Percentiles rank a stretch among this genome's conserved stretches.
phyloP scores from a whole-genome alignment of 64 coral and sea anemone genomes.

The Stichodactyla helianthus region DNA sequence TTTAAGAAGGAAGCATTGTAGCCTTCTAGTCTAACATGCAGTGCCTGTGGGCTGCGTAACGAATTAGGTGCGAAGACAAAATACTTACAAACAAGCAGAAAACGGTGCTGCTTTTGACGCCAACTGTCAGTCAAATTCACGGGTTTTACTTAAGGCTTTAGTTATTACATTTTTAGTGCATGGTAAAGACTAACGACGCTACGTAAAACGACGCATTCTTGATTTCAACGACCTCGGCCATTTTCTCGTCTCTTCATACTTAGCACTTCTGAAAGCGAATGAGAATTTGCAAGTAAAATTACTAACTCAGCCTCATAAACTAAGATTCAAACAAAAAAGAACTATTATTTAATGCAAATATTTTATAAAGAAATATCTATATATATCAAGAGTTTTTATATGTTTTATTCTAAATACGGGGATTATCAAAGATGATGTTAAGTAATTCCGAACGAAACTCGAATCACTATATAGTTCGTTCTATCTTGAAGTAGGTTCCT shows the following conservation, averaged over 20 bases:
- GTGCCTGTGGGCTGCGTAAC: slow-evolving; percentile 9
- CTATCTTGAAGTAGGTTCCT: neutral
- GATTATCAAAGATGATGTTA: neutral
- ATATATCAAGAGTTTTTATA: neutral
- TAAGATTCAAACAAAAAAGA: neutral
- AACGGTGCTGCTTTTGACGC: neutral
- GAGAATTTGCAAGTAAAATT: too few species aligned
- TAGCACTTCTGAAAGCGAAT: neutral
- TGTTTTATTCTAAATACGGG: neutral
- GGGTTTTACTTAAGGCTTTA: neutral
- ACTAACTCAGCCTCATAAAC: neutral
- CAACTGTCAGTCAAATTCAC: neutral
- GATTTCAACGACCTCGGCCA: neutral
- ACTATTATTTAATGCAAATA: neutral
- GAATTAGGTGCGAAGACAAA: slow-evolving; percentile 20
- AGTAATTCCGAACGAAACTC: neutral
- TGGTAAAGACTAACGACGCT: neutral
- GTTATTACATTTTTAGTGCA: neutral
- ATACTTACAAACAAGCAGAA: neutral
- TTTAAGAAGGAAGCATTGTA: slow-evolving; percentile 11
- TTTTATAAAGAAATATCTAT: slow-evolving; percentile 14
- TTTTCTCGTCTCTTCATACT: neutral
- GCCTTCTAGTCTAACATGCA: slow-evolving; percentile 3
- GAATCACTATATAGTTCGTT: neutral
- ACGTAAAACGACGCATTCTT: neutral